These are phyloP conservation scores for Halcyon senegalensis DNA, from an alignment of 2,113 vertebrate species.

Conservation along the genomic window DNA sequence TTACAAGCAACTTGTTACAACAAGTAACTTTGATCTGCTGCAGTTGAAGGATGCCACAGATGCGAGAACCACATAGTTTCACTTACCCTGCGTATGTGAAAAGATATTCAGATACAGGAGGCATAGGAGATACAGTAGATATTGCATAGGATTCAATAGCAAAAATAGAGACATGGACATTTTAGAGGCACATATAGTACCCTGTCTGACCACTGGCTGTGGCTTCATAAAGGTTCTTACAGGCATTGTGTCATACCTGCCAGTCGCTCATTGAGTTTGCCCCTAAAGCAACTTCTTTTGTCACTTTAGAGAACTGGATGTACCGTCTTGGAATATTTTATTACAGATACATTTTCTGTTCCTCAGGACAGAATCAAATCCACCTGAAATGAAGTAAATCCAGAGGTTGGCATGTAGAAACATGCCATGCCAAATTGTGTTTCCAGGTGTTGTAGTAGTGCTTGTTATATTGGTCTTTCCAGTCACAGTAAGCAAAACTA, in stretches of 20 bases:
- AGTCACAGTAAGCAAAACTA: background rate
- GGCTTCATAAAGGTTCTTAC: background rate
- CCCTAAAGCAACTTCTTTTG: background rate
- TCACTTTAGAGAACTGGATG: background rate
- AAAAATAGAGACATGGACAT: background rate
- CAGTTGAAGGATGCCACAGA: background rate
- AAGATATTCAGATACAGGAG: background rate
- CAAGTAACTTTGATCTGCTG: background rate
- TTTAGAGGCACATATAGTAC: background rate
- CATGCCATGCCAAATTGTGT: background rate
- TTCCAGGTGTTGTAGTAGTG: background rate
- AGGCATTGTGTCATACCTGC: background rate
- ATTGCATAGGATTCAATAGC: background rate
- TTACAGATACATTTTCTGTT: background rate
- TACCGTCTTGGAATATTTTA: background rate
- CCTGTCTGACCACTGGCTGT: background rate
- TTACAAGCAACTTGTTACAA: background rate
- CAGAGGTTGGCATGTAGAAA: background rate
- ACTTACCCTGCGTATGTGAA: background rate
- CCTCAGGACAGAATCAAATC: background rate
- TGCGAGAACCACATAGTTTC: background rate
- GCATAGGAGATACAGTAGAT: background rate
- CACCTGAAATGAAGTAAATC: background rate
- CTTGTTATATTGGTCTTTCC: background rate
- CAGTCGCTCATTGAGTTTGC: background rate